These are phyloP conservation scores for Chrysomallon squamiferum DNA, from an alignment of 1,140 invertebrate species.

Conservation along the genomic window DNA sequence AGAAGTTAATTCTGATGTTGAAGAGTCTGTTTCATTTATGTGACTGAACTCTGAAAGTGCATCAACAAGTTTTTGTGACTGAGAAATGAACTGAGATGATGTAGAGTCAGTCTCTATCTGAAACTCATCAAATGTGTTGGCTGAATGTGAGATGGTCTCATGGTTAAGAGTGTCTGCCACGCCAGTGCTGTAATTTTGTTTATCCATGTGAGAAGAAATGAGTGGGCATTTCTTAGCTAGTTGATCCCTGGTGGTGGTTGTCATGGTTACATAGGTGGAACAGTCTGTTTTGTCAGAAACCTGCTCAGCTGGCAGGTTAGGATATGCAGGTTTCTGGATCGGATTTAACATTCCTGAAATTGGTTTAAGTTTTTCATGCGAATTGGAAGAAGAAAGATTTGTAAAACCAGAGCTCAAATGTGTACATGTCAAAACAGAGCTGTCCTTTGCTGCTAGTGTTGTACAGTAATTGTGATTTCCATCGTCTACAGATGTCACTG, in stretches of 20 bases:
- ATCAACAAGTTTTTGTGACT: conserved; percentile 5
- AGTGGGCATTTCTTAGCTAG: conserved; percentile 52
- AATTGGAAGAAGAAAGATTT: background rate
- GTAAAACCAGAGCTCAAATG: too few relatives aligned
- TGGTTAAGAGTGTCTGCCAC: conserved; percentile 3
- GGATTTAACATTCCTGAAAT: conserved; percentile 56
- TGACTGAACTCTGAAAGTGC: conserved; percentile 10
- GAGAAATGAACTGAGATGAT: background rate
- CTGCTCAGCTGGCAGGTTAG: conserved; percentile 5
- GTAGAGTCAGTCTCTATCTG: conserved; percentile 3
- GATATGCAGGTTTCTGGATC: conserved; percentile 33
- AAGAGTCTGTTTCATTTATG: background rate
- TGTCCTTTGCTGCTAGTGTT: background rate
- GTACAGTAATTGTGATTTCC: conserved; percentile 5
- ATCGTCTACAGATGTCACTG: conserved; percentile 14
- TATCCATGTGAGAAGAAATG: conserved; percentile 53
- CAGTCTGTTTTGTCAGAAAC: background rate
- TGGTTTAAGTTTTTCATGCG: conserved; percentile 53
- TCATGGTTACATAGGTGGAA: conserved; percentile 55
- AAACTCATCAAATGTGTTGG: background rate
- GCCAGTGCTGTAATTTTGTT: background rate
- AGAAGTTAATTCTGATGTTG: background rate
- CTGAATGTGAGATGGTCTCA: conserved; percentile 1
- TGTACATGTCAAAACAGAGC: too few relatives aligned
- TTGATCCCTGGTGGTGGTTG: conserved; percentile 51